Conservation (phyloP, 2,797 vertebrate genomes). For the Centroberyx gerrardi region DNA sequence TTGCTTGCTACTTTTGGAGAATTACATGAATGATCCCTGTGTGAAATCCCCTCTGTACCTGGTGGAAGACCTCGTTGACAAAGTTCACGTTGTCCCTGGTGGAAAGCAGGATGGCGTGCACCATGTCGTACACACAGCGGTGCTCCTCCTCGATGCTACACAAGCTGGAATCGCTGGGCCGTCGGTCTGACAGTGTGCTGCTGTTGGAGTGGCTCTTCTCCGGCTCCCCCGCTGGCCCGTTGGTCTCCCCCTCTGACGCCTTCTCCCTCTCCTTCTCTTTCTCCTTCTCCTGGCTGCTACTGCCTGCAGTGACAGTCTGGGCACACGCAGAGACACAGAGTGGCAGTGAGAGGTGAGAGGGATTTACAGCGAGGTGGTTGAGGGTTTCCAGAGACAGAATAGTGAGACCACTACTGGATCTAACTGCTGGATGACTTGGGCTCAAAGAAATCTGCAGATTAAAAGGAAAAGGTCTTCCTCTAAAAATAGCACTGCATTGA, state of each 20-base stretch:
- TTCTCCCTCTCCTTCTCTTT: conserved; percentile 90
- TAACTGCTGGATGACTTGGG: neutral
- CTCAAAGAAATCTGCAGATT: neutral
- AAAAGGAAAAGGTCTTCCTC: neutral
- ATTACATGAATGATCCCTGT: neutral
- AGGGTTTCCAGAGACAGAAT: neutral
- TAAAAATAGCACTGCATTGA: no score
- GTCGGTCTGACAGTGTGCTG: conserved; percentile 92
- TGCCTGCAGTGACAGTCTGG: conserved; percentile 90
- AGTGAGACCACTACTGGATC: neutral
- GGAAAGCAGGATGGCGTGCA: conserved; percentile 94
- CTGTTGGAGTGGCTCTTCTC: conserved; percentile 93
- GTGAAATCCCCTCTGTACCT: conserved; percentile 81
- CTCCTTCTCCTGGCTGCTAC: conserved; percentile 87
- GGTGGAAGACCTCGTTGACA: conserved; percentile 98
- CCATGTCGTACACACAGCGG: conserved; percentile 93
- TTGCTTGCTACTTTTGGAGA: neutral
- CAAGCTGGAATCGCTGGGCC: conserved; percentile 92
- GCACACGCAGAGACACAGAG: conserved; percentile 33
- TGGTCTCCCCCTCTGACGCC: conserved; percentile 84
- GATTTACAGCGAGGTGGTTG: neutral
- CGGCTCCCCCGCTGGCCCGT: conserved; percentile 81
- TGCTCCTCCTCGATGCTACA: conserved; percentile 98
- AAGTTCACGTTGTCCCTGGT: conserved; percentile 97
- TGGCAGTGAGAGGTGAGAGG: conserved; percentile 6